phyloP scores from a whole-genome alignment of 2,797 vertebrate genomes.

The Pseudotriccus pelzelni region DNA sequence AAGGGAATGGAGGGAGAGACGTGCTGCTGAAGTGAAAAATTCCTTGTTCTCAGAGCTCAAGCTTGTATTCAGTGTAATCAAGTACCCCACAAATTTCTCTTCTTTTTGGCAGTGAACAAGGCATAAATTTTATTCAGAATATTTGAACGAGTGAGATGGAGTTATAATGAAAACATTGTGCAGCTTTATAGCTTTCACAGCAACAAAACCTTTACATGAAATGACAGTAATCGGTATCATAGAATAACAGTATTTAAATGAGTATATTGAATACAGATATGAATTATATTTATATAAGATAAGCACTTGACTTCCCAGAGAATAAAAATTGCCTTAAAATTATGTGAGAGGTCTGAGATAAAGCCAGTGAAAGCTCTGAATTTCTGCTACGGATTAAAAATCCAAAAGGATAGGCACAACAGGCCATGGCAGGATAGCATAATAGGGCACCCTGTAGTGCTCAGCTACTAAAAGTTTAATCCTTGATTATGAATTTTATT shows the following conservation, averaged over 20 bases:
- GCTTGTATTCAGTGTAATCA: neutral
- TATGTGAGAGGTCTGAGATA: conserved; percentile 26
- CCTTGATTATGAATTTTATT: conserved; percentile 62
- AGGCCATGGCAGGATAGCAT: conserved; percentile 31
- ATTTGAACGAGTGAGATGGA: neutral
- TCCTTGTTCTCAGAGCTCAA: neutral
- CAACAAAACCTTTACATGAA: conserved; percentile 38
- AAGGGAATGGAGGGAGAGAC: neutral
- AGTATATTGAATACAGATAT: neutral
- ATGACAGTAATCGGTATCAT: conserved; percentile 25
- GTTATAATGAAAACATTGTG: conserved; percentile 35
- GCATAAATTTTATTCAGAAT: conserved; percentile 38
- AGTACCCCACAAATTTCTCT: neutral
- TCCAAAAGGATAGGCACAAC: conserved; percentile 54
- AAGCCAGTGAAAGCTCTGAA: conserved; percentile 34
- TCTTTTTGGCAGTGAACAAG: conserved; percentile 6
- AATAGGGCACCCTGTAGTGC: conserved; percentile 66
- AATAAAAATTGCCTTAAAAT: conserved; percentile 48
- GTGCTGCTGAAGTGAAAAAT: neutral
- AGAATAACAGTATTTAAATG: conserved; percentile 41
- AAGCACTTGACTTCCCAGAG: conserved; percentile 25
- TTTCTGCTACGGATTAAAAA: conserved; percentile 58
- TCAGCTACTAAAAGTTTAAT: conserved; percentile 68
- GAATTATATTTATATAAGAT: conserved; percentile 11
- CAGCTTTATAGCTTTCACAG: conserved; percentile 20